These are phyloP conservation scores for Doryteuthis pealeii DNA, from an alignment of 1,140 invertebrate species.

Conservation along the genomic window DNA sequence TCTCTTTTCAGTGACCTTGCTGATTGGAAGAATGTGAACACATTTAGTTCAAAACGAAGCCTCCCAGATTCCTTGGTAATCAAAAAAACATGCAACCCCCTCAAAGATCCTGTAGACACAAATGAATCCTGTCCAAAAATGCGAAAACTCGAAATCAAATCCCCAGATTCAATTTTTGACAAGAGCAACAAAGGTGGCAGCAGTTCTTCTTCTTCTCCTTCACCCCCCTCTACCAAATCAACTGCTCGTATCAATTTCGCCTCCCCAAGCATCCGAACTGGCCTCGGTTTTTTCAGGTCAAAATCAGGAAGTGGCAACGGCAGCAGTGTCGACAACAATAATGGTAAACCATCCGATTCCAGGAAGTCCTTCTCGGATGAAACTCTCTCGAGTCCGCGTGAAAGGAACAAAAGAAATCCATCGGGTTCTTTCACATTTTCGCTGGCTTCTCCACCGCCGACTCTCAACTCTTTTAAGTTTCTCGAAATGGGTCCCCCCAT, in stretches of 20 bases:
- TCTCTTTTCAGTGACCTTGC: constrained; percentile 18
- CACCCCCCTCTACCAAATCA: neutral
- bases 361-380: constrained; percentile 33
- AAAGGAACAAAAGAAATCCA: constrained; percentile 23
- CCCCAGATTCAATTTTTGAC: constrained; percentile 35
- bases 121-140: constrained; percentile 40
- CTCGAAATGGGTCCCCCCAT: constrained; percentile 27
- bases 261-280: neutral
- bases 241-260: constrained; percentile 8
- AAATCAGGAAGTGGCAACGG: constrained; percentile 12
- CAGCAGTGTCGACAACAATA: constrained; percentile 18
- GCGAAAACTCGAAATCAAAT: constrained; percentile 48
- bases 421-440: constrained; percentile 50
- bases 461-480: constrained; percentile 49
- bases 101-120: neutral
- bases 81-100: neutral
- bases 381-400: constrained; percentile 42
- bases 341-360: constrained; percentile 14
- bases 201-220: neutral
- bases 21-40: constrained; percentile 4
- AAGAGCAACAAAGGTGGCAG: constrained; percentile 25
- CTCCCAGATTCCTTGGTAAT: constrained; percentile 40
- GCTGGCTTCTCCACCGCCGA: constrained; percentile 46
- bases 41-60: constrained; percentile 40
- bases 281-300: constrained; percentile 20